Evolutionary conservation across 2,113 vertebrate genomes (phyloP), one percentile per base, ranked within the genome.

Genomic region (Dryoscopus gambensis): DNA sequence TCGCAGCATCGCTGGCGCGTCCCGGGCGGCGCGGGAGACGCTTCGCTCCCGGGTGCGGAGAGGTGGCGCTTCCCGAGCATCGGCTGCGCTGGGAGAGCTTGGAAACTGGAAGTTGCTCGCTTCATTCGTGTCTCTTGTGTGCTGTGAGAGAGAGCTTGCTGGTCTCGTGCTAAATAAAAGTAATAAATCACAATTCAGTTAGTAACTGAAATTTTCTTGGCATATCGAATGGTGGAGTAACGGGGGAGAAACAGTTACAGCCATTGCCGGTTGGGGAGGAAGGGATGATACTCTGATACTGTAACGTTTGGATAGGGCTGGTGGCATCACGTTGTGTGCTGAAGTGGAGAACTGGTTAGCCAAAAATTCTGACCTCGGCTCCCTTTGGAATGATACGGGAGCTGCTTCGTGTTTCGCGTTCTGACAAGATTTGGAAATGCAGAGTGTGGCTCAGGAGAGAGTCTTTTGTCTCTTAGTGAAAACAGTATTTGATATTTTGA

Each of bases 191-290:
- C 40, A 55, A 62, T 23, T 55, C 8, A 2, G 5, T 6, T 16
- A 6, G 19, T n/a, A 15, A 21, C 28, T 10, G 53, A 24, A 19
- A 3, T 47, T 42, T 55, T 24, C 23, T 19, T 55, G 35, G 10
- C 3, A 0, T 60, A 8, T 11, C 1, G 4, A 20, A 5, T 9
- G 56, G 7, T 7, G 4, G 39, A 59, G 33, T 59, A 60, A 46
- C 5, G 31, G 27, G 40, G 46, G 44, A 15, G 55, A 35, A 65
- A 31, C 27, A 4, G 19, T 73, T 44, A 2, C 20, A 57, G 59
- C 20, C 49, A 0, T 4, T 77, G 80, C 40, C 0, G 33, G 44
- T n/a, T 16, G 10, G 13, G 67, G n/a, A 35, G 55, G 17, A 39
- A 20, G 8, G 63, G 22, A 11, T 33, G 31, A 4, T 44, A 1